Conservation (phyloP, 1,140 invertebrate species). For the Neuroterus valhalla region DNA sequence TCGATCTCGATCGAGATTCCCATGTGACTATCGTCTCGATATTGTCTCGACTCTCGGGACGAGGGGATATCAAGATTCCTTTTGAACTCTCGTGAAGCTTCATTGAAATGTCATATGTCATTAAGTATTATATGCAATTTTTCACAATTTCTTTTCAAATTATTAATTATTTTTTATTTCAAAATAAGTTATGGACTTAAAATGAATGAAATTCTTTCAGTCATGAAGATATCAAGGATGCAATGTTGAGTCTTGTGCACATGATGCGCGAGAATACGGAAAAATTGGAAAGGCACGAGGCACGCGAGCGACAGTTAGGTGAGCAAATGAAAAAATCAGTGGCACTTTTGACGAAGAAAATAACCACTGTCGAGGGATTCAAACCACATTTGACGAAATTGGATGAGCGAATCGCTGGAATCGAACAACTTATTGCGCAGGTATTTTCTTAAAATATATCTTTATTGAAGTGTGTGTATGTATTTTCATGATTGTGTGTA, state of each 20-base stretch:
- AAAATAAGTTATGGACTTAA: not conserved
- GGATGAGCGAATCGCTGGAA: conserved; percentile 81
- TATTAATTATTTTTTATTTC: conserved; percentile 6
- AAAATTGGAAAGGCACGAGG: conserved; percentile 90
- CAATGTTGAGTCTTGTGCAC: conserved; percentile 87
- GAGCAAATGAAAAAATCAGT: conserved; percentile 87
- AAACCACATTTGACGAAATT: conserved; percentile 80
- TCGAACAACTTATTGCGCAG: conserved; percentile 76
- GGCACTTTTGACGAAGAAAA: conserved; percentile 81
- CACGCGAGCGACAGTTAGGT: conserved; percentile 84
- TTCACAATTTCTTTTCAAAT: conserved; percentile 1
- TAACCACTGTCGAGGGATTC: conserved; percentile 81
- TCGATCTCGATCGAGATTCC: no score
- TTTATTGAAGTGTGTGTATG: no score
- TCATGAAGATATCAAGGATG: conserved; percentile 87
- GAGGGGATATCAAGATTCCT: no score
- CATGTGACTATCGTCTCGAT: no score
- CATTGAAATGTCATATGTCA: no score
- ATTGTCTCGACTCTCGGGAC: no score
- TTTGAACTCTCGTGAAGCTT: no score
- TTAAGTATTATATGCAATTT: no score
- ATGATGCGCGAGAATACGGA: conserved; percentile 86
- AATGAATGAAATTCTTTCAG: conserved; percentile 73
- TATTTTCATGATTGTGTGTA: no score
- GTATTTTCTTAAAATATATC: conserved; percentile 45